phyloP scores from a whole-genome alignment of 2,113 vertebrate species.

The Uropsilus gracilis region DNA sequence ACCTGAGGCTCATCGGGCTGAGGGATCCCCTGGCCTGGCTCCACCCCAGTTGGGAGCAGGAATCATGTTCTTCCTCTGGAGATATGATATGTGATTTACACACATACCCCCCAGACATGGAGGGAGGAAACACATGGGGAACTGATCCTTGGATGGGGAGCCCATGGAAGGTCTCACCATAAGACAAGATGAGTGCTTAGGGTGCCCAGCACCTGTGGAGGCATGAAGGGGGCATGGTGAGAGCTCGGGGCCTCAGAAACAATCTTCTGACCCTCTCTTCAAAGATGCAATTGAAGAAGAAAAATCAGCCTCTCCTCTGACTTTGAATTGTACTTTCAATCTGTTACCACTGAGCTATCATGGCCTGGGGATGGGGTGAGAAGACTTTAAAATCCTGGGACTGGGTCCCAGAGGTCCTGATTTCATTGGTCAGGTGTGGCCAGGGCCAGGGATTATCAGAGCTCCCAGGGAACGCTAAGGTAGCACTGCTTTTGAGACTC shows the following conservation, averaged over 20 bases:
- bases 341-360: neutral
- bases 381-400: neutral
- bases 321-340: neutral
- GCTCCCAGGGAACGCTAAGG: rapidly evolving
- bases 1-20: neutral
- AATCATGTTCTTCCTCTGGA: neutral
- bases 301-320: rapidly evolving
- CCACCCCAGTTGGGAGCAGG: rapidly evolving
- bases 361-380: neutral
- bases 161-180: rapidly evolving
- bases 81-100: rapidly evolving
- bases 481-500: neutral
- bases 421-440: rapidly evolving
- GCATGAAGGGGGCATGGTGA: rapidly evolving
- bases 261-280: neutral
- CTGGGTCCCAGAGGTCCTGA: neutral
- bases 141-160: neutral
- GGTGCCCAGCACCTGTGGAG: rapidly evolving
- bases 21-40: neutral
- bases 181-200: neutral
- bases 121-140: neutral
- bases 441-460: neutral
- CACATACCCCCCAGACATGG: no score
- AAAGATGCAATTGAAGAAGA: neutral
- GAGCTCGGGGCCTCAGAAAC: no score